Evolutionary conservation across 2,888 invertebrate species (phyloP).

Genomic region (Atethmia centrago): DNA sequence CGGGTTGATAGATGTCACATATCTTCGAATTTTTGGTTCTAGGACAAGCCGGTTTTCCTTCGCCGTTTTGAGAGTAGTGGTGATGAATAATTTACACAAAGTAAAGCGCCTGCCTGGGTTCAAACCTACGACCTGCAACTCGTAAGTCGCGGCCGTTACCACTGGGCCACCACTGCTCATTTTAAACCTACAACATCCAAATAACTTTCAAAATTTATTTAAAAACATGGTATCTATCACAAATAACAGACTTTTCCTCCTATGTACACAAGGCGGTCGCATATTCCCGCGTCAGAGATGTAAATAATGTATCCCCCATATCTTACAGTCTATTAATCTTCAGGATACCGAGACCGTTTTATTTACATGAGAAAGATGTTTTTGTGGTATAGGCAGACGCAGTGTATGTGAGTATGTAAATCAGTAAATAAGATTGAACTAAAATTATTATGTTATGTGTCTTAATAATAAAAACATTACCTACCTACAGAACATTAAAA

Average conservation of each 20-base stretch:
- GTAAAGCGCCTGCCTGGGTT: too few species aligned
- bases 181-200: too few species aligned
- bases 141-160: too few species aligned
- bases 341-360: constrained; percentile 32
- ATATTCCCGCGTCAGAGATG: constrained; percentile 42
- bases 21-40: too few species aligned
- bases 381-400: constrained; percentile 33
- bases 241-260: not conserved
- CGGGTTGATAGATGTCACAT: too few species aligned
- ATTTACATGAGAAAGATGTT: constrained; percentile 42
- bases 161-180: too few species aligned
- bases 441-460: not conserved
- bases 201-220: not conserved
- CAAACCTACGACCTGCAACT: too few species aligned
- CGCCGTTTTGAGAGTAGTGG: too few species aligned
- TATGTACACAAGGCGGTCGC: constrained; percentile 11
- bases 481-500: not conserved
- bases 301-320: constrained; percentile 67
- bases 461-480: not conserved
- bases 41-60: too few species aligned
- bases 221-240: not conserved
- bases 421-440: not conserved
- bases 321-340: constrained; percentile 70
- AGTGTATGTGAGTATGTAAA: constrained; percentile 22
- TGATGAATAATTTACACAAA: too few species aligned